These are phyloP conservation scores for Forbesichthys papilliferus DNA, from an alignment of 2,113 vertebrate genomes.

Conservation along the genomic window DNA sequence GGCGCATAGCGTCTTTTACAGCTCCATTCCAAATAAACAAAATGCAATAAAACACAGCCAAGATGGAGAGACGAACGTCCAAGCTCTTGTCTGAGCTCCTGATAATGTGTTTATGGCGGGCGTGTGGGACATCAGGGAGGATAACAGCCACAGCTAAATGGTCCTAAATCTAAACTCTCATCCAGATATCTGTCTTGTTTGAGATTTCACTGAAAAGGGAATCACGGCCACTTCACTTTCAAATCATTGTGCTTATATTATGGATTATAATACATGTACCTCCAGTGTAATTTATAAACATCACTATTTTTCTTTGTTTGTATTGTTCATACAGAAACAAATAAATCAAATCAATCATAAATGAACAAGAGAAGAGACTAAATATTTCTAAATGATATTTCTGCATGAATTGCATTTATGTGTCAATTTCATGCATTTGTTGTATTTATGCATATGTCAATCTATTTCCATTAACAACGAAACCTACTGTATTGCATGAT, in stretches of 20 bases:
- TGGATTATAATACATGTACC: neutral
- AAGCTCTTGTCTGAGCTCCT: constrained; percentile 18
- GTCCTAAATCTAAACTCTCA: constrained; percentile 37
- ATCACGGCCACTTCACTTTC: too few relatives aligned
- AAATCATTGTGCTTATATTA: neutral
- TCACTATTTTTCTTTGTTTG: neutral
- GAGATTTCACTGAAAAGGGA: too few relatives aligned
- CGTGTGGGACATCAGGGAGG: constrained; percentile 14
- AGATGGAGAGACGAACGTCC: constrained; percentile 41
- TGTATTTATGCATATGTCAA: too few relatives aligned
- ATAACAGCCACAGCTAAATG: constrained; percentile 21
- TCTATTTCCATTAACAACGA: too few relatives aligned
- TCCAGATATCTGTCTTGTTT: constrained; percentile 19
- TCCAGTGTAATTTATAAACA: neutral
- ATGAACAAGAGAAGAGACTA: too few relatives aligned
- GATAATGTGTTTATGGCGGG: constrained; percentile 59
- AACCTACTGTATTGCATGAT: too few relatives aligned
- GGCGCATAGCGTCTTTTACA: constrained; percentile 50
- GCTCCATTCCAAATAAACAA: constrained; percentile 54
- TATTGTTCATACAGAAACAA: too few relatives aligned
- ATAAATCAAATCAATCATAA: too few relatives aligned
- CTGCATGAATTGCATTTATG: too few relatives aligned
- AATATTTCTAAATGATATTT: too few relatives aligned
- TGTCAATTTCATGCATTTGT: too few relatives aligned
- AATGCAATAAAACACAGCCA: constrained; percentile 13